phyloP scores from a whole-genome alignment of 2,113 vertebrate genomes.

The Saguinus midas region DNA sequence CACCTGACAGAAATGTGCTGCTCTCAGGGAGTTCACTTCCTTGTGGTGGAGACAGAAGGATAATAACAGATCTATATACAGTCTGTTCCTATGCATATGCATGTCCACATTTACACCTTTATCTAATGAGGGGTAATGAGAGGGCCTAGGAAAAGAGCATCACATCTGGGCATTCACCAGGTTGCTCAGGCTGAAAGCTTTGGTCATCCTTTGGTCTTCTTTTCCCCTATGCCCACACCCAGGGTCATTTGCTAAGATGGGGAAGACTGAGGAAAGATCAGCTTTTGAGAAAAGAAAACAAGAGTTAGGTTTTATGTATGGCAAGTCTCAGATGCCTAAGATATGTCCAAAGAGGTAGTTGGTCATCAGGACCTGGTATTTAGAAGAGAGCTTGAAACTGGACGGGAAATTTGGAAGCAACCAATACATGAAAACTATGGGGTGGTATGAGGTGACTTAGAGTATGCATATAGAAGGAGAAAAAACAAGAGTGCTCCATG shows the following conservation, averaged over 20 bases:
- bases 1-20: background rate
- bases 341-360: background rate
- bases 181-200: background rate
- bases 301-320: background rate
- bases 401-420: too few species aligned
- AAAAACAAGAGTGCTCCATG: rapidly evolving
- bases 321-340: background rate
- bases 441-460: too few species aligned
- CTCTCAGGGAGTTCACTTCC: background rate
- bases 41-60: background rate
- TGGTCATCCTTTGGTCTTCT: background rate
- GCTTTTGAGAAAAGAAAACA: background rate
- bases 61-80: too few species aligned
- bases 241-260: background rate
- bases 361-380: background rate
- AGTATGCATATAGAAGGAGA: rapidly evolving
- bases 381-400: background rate
- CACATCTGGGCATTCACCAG: rapidly evolving
- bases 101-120: background rate
- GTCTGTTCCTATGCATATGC: background rate
- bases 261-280: background rate
- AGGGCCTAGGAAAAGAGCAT: background rate
- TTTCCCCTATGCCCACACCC: background rate
- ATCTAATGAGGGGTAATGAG: background rate
- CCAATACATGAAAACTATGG: background rate